phyloP scores from a whole-genome alignment of 2,113 vertebrate genomes.

The Xenotilapia leptura region DNA sequence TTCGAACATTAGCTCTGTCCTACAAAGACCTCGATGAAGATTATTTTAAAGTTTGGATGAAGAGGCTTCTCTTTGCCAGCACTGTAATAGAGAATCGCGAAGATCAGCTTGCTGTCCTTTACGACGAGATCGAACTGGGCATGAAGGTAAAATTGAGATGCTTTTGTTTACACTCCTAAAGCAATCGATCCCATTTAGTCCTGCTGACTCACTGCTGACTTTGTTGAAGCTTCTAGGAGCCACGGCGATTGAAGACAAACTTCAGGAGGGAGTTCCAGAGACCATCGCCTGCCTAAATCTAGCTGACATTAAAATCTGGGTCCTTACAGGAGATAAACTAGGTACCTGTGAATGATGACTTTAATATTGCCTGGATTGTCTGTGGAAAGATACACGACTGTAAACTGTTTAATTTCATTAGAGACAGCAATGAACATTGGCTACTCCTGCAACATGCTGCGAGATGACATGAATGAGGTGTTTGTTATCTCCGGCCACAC shows the following conservation, averaged over 20 bases:
- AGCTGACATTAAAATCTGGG: conserved; percentile 84
- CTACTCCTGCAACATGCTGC: conserved; percentile 80
- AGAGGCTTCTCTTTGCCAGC: conserved; percentile 31
- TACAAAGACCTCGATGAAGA: conserved; percentile 47
- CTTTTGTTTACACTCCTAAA: not conserved
- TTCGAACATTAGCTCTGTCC: conserved; percentile 52
- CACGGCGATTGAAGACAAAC: conserved; percentile 83
- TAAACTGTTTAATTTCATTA: conserved; percentile 39
- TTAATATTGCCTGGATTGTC: not conserved
- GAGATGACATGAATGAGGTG: conserved; percentile 78
- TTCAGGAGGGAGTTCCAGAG: conserved; percentile 82
- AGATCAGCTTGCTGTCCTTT: conserved; percentile 30
- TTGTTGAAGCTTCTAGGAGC: conserved; percentile 78
- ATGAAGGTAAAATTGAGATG: conserved; percentile 30
- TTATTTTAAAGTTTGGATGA: conserved; percentile 36
- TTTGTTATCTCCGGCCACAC: conserved; percentile 75
- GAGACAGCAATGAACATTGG: conserved; percentile 84
- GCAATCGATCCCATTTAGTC: not conserved
- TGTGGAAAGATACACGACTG: not conserved
- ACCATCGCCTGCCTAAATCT: conserved; percentile 74
- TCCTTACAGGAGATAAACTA: conserved; percentile 84
- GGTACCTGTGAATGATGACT: conserved; percentile 56
- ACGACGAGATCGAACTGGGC: conserved; percentile 40
- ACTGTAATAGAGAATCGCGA: conserved; percentile 37
- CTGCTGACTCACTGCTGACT: not conserved